Conservation (phyloP, 2,888 invertebrate species). For the Oligia fasciuncula region DNA sequence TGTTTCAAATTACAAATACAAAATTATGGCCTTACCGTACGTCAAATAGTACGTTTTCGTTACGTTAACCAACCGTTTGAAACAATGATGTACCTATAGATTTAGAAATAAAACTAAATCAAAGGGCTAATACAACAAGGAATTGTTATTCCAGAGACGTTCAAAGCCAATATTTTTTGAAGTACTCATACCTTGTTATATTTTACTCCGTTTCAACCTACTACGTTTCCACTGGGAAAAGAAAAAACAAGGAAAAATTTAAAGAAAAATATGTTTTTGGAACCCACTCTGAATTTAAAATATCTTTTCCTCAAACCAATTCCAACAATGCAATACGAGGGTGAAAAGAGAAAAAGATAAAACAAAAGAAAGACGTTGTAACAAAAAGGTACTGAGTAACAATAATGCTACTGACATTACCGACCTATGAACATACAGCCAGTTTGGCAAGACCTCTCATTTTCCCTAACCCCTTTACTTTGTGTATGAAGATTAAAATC, state of each 20-base stretch:
- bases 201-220: neutral
- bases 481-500: slow-evolving; percentile 31
- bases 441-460: slow-evolving; percentile 48
- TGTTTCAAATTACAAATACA: no score
- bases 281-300: slow-evolving; percentile 33
- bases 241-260: slow-evolving; percentile 3
- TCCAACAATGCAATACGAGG: slow-evolving; percentile 21
- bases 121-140: neutral
- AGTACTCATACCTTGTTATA: neutral
- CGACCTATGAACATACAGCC: slow-evolving; percentile 44
- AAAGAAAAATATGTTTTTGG: neutral
- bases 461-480: slow-evolving; percentile 22
- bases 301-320: slow-evolving; percentile 21
- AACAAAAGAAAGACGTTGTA: slow-evolving; percentile 21
- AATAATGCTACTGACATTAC: slow-evolving; percentile 60
- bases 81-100: neutral
- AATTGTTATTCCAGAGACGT: slow-evolving; percentile 7
- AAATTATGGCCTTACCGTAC: no score
- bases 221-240: neutral
- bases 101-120: neutral
- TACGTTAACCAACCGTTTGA: neutral
- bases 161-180: neutral
- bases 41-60: no score
- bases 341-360: neutral
- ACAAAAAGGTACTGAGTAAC: slow-evolving; percentile 26